phyloP scores from a whole-genome alignment of 1,140 invertebrate genomes.

The Sycophaga agraensis region DNA sequence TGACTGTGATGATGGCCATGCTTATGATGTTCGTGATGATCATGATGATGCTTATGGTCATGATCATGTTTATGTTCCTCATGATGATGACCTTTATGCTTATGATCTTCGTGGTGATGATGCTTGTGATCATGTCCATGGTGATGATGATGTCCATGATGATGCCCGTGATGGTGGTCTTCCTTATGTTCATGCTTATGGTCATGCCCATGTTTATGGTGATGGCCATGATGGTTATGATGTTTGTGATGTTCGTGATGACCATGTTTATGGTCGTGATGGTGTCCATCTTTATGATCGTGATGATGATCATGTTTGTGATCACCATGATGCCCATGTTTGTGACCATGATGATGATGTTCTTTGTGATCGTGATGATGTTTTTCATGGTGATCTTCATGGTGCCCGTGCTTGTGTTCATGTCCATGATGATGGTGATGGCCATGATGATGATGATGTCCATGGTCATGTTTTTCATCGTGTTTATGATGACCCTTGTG shows the following conservation, averaged over 20 bases:
- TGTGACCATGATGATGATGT: conserved; percentile 13
- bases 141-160: conserved; percentile 17
- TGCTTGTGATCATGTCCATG: conserved; percentile 20
- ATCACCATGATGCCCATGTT: conserved; percentile 17
- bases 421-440: conserved; percentile 17
- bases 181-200: conserved; percentile 20
- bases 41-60: conserved; percentile 17
- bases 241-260: conserved; percentile 16
- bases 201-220: conserved; percentile 17
- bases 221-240: conserved; percentile 15
- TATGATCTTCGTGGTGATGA: conserved; percentile 22
- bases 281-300: conserved; percentile 9
- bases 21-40: conserved; percentile 18
- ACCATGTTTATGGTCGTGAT: conserved; percentile 15
- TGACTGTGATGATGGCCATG: conserved; percentile 17
- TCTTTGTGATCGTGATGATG: conserved; percentile 20
- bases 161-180: conserved; percentile 19
- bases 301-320: conserved; percentile 23
- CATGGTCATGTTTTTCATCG: conserved; percentile 20
- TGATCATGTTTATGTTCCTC: conserved; percentile 15
- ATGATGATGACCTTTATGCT: conserved; percentile 18
- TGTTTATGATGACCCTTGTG: conserved; percentile 27
- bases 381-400: conserved; percentile 16
- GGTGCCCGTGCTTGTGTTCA: conserved; percentile 13
- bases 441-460: conserved; percentile 13